Conservation (phyloP, 2,797 vertebrate species). For the Myiothlypis chrysogaster region DNA sequence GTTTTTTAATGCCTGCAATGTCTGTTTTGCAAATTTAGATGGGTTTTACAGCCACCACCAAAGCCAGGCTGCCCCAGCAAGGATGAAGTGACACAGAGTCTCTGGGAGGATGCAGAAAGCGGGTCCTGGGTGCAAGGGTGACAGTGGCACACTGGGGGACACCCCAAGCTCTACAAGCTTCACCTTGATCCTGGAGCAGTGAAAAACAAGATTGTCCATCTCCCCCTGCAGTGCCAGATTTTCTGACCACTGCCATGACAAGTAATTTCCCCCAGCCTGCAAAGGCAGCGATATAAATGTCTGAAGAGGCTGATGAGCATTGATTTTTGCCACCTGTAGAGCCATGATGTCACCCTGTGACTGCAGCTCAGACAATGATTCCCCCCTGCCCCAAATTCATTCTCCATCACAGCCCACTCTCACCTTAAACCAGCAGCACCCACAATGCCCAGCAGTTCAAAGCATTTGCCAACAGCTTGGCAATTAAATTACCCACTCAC, state of each 20-base stretch:
- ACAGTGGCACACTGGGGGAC: not conserved
- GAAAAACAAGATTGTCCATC: not conserved
- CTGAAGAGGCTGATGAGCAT: not conserved
- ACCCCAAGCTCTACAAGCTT: not conserved
- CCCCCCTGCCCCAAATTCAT: not conserved
- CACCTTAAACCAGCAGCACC: not conserved
- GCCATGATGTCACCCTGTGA: not conserved
- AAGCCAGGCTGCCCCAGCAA: not conserved
- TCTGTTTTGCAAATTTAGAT: not conserved
- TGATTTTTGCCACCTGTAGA: slow-evolving; percentile 38
- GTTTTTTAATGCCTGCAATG: not conserved
- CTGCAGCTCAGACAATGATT: not conserved
- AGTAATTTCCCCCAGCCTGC: not conserved
- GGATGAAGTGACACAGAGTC: not conserved
- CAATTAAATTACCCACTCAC: not conserved
- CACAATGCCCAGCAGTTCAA: not conserved
- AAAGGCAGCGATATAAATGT: not conserved
- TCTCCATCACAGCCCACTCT: not conserved
- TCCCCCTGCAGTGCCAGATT: not conserved
- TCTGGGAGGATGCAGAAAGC: not conserved
- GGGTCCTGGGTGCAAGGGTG: not conserved
- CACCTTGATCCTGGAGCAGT: not conserved
- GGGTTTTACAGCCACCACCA: not conserved
- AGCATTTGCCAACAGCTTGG: not conserved
- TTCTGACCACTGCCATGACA: not conserved